Base-by-base conservation (phyloP, 2,113 vertebrate species). In the Brachypteracias leptosomus region DNA sequence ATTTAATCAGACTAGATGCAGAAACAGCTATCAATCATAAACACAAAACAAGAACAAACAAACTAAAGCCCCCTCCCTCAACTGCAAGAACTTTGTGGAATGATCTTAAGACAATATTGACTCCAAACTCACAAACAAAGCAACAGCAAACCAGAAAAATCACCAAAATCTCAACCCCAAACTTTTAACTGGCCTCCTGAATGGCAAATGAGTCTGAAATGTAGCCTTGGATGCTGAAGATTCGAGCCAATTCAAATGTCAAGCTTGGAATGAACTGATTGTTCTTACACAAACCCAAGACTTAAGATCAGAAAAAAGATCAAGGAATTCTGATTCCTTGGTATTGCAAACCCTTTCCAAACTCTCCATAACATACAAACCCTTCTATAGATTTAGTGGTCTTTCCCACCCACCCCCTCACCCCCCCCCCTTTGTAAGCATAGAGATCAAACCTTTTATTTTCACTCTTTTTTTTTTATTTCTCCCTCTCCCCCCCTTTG, bases 401-500 rank as follows among this genome's bases (percentile, higher is more conserved):
- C n/a, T n/a, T n/a, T n/a, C n/a, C n/a, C n/a, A n/a, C n/a, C n/a
- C n/a, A n/a, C n/a, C n/a, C n/a, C n/a, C n/a, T n/a, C 35, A 33
- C 19, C 5, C 1, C 6, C 3, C 15, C 3, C 2, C 22, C n/a
- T 4, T 52, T 57, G 3, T 29, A 72, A 16, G 25, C 25, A 46
- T 9, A 65, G 16, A 72, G 6, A 40, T 5, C 7, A 79, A 65
- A 72, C 31, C 2, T 61, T 83, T n/a, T n/a, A n/a, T n/a, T n/a
- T n/a, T n/a, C n/a, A n/a, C n/a, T n/a, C n/a, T n/a, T 35, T 12
- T 20, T 14, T 13, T 0, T 44, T 44, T 46, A n/a, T n/a, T n/a
- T n/a, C n/a, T n/a, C n/a, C n/a, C n/a, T n/a, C n/a, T n/a, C n/a
- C n/a, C 44, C 46, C 22, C 24, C 35, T 83, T 52, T 29, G 61